A percentile compares a stretch with the other conserved stretches of the same genome.
Evolutionary conservation across 2,888 invertebrate species (phyloP).

Genomic region (Drosophila picticornis): DNA sequence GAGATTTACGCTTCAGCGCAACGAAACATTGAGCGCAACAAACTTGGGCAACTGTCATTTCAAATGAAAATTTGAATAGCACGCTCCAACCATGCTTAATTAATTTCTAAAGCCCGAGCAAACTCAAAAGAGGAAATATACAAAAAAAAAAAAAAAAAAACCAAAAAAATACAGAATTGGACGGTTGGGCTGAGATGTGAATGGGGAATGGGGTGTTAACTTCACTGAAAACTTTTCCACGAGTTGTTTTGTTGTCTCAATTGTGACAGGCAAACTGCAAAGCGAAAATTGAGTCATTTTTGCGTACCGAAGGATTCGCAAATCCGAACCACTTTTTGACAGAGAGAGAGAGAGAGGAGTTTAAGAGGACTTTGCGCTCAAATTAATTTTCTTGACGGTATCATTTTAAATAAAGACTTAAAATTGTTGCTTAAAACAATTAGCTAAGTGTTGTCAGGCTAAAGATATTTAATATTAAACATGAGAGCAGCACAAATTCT

Average conservation of each 20-base stretch:
- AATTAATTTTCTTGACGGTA: background rate
- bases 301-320: constrained; percentile 30
- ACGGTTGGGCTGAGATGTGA: background rate
- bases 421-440: background rate
- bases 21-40: constrained; percentile 55
- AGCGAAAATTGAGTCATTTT: constrained; percentile 65
- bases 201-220: constrained; percentile 25
- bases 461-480: background rate
- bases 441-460: background rate
- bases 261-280: constrained; percentile 51
- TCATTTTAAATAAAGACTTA: background rate
- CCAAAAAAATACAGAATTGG: background rate
- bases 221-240: constrained; percentile 50
- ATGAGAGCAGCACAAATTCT: background rate
- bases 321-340: constrained; percentile 25
- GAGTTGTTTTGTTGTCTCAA: constrained; percentile 45
- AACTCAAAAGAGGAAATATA: constrained; percentile 20
- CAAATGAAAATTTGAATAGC: constrained; percentile 64
- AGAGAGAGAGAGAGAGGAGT: background rate
- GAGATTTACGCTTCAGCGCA: constrained; percentile 79
- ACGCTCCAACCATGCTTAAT: constrained; percentile 60
- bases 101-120: constrained; percentile 56
- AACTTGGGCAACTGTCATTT: constrained; percentile 63
- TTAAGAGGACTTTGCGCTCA: background rate
- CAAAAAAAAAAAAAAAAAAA: background rate